Evolutionary conservation across 2,113 vertebrate genomes (phyloP).

Genomic region (Syrrhaptes paradoxus): DNA sequence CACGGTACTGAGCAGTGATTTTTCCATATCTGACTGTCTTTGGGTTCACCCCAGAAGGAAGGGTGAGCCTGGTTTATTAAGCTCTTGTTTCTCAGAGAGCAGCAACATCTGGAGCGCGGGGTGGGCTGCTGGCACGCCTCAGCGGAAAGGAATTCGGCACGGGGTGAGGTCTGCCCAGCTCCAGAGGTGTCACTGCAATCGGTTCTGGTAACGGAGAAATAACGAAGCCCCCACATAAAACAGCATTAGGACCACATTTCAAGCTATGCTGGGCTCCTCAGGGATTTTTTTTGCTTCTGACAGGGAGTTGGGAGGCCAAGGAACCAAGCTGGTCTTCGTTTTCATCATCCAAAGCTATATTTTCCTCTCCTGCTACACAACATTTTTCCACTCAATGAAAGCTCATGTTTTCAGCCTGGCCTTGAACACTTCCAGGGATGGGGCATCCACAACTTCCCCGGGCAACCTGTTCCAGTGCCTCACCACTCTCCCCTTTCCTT

Average conservation of each 20-base stretch:
- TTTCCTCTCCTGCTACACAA: background rate
- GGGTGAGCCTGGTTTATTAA: conserved; percentile 76
- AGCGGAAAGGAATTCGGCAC: conserved; percentile 69
- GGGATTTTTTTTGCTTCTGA: conserved; percentile 50
- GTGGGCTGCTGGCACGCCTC: conserved; percentile 72
- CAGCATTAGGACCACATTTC: background rate
- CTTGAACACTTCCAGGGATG: no score
- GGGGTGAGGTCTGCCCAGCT: conserved; percentile 75
- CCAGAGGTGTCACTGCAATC: conserved; percentile 75
- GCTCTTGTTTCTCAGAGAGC: conserved; percentile 75
- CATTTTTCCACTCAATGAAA: background rate
- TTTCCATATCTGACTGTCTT: conserved; percentile 75
- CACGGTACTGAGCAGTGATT: conserved; percentile 72
- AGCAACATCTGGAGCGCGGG: conserved; percentile 74
- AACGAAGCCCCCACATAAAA: conserved; percentile 49
- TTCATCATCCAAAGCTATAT: background rate
- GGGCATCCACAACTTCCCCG: no score
- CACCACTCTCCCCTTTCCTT: background rate
- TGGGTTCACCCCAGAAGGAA: conserved; percentile 78
- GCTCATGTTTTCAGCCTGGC: background rate
- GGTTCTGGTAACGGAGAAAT: conserved; percentile 68
- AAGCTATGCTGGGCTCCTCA: background rate
- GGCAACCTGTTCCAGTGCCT: no score
- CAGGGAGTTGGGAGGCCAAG: background rate
- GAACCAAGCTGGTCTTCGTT: background rate